A percentile compares a stretch with the other conserved stretches of the same genome.
These are phyloP conservation scores for Achatina immaculata DNA, from an alignment of 1,140 invertebrate species.

Conservation along the genomic window DNA sequence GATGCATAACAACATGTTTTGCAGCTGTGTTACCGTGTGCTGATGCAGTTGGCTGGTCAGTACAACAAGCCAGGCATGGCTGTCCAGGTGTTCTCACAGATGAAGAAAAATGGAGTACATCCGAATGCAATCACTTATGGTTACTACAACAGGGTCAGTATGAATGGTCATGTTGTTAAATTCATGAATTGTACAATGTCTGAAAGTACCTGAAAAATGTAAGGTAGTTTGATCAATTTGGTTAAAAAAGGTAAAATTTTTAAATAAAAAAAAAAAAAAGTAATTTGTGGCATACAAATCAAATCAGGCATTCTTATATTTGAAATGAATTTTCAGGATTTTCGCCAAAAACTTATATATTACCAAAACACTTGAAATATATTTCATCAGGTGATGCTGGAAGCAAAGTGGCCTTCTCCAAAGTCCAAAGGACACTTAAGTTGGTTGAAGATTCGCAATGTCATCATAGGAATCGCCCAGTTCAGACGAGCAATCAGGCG, in stretches of 20 bases:
- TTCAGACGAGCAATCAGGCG: slow-evolving; percentile 63
- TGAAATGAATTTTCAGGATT: no score
- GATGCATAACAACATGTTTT: neutral
- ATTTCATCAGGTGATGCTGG: slow-evolving; percentile 81
- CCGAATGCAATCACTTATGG: slow-evolving; percentile 99
- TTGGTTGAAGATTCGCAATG: slow-evolving; percentile 95
- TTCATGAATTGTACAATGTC: no score
- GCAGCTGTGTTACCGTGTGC: slow-evolving; percentile 94
- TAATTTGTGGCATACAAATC: no score
- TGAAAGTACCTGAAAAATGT: no score
- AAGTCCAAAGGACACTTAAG: slow-evolving; percentile 85
- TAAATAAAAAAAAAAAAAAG: no score
- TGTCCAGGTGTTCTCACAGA: slow-evolving; percentile 93
- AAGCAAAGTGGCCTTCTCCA: slow-evolving; percentile 93
- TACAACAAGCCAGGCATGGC: slow-evolving; percentile 94
- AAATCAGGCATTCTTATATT: no score
- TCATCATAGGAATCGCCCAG: slow-evolving; percentile 88
- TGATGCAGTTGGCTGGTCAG: slow-evolving; percentile 98
- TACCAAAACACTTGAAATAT: neutral
- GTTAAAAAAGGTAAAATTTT: no score
- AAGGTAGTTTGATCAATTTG: no score
- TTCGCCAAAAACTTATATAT: no score
- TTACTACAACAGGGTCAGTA: slow-evolving; percentile 78
- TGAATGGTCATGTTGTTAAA: no score
- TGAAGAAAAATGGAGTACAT: slow-evolving; percentile 94